Evolutionary conservation across 2,888 invertebrate genomes (phyloP).

Genomic region (Andrena minutula): DNA sequence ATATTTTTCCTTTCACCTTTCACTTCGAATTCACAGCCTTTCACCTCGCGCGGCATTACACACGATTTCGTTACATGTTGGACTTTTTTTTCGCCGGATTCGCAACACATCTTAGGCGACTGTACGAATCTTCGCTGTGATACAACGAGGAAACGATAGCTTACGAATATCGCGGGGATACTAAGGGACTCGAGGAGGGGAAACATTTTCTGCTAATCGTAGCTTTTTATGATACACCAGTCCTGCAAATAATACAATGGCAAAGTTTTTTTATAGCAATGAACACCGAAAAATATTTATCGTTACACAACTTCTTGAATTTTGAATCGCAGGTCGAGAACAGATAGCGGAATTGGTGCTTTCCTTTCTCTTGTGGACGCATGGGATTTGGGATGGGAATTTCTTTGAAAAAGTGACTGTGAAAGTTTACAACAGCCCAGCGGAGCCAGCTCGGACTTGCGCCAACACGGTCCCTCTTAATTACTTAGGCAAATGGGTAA

Average conservation of each 20-base stretch:
- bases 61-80: constrained; percentile 39
- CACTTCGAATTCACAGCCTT: constrained; percentile 76
- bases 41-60: constrained; percentile 66
- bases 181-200: neutral
- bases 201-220: neutral
- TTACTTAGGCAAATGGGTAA: constrained; percentile 37
- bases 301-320: neutral
- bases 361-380: constrained; percentile 31
- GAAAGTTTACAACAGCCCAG: constrained; percentile 52
- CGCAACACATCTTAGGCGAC: constrained; percentile 21
- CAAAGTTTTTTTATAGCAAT: neutral
- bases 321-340: neutral
- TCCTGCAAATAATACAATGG: neutral
- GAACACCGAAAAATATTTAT: neutral
- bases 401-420: constrained; percentile 36
- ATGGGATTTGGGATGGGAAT: constrained; percentile 23
- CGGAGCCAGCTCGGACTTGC: neutral
- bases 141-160: constrained; percentile 8
- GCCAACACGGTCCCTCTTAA: constrained; percentile 25
- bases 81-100: constrained; percentile 19
- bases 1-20: constrained; percentile 78
- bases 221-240: neutral
- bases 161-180: neutral
- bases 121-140: neutral
- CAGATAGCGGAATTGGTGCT: constrained; percentile 24